These are phyloP conservation scores for Listronotus oregonensis DNA, from an alignment of 1,140 invertebrate species.

Conservation along the genomic window DNA sequence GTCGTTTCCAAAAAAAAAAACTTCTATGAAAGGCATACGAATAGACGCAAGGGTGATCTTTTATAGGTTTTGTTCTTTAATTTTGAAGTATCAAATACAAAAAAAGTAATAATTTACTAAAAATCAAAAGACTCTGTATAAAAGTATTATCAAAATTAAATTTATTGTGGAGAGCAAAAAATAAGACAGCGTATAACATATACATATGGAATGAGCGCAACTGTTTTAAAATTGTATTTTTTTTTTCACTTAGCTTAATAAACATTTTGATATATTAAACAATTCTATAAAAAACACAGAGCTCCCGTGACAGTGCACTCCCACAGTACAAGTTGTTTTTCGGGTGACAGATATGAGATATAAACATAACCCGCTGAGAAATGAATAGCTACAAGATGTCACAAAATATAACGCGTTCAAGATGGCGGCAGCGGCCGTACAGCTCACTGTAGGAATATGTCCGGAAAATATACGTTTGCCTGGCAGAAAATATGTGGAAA, in stretches of 20 bases:
- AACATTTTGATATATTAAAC: conserved; percentile 32
- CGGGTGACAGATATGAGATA: conserved; percentile 36
- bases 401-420: conserved; percentile 44
- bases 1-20: no score
- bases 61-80: no score
- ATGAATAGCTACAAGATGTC: conserved; percentile 43
- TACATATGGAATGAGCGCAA: no score
- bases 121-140: no score
- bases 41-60: no score
- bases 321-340: conserved; percentile 28
- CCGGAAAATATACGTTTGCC: conserved; percentile 39
- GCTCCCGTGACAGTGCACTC: conserved; percentile 12
- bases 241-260: conserved; percentile 14
- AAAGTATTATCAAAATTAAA: no score
- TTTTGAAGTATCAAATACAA: no score
- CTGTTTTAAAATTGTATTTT: no score
- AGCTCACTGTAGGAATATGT: conserved; percentile 26
- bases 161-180: no score
- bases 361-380: conserved; percentile 43
- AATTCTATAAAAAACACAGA: conserved; percentile 18
- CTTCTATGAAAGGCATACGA: no score
- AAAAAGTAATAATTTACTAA: no score
- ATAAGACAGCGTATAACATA: no score
- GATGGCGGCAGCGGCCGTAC: conserved; percentile 32
- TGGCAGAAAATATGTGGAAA: conserved; percentile 36